Conservation (phyloP, 2,113 vertebrate species). For the Muntiacus reevesi region DNA sequence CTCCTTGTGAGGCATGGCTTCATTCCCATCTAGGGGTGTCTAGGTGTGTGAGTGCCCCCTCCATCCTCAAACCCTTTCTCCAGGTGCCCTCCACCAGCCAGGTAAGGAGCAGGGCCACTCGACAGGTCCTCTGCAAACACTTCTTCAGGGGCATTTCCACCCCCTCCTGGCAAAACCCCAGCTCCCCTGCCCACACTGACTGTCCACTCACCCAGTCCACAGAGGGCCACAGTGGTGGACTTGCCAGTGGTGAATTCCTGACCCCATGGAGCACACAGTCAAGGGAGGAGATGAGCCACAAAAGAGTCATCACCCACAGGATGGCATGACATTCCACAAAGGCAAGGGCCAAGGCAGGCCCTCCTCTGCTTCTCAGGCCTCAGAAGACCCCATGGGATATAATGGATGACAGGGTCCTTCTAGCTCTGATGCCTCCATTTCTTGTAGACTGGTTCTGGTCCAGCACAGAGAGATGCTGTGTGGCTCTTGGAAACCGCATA, state of each 20-base stretch:
- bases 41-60: neutral
- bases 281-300: neutral
- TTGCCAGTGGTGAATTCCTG: neutral
- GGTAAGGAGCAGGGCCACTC: neutral
- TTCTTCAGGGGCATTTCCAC: neutral
- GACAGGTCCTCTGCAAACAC: neutral
- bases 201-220: neutral
- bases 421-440: neutral
- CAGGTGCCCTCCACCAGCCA: neutral
- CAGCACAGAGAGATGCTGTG: neutral
- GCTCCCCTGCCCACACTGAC: neutral
- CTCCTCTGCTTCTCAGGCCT: neutral
- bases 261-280: neutral
- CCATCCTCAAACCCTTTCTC: neutral
- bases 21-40: neutral
- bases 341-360: neutral
- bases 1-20: neutral
- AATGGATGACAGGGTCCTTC: neutral
- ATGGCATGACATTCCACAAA: neutral
- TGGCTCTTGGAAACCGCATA: neutral
- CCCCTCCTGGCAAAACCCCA: neutral
- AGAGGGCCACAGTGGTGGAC: neutral
- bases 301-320: neutral
- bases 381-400: neutral
- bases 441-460: neutral